Conservation (phyloP, 2,113 vertebrate genomes). For the Xenus cinereus region DNA sequence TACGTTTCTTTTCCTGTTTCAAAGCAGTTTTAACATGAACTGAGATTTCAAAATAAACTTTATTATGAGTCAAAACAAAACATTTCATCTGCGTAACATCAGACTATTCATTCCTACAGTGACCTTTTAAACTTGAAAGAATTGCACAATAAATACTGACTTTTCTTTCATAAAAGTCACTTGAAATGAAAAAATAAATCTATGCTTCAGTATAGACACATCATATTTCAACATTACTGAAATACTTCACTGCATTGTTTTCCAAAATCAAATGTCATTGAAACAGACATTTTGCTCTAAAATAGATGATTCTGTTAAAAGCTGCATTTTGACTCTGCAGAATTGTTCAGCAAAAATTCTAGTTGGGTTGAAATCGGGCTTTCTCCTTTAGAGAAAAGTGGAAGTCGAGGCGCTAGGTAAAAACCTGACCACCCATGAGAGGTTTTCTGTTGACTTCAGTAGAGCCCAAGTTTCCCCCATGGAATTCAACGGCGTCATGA, state of each 20-base stretch:
- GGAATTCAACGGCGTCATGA: slow-evolving; percentile 17
- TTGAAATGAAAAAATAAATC: neutral
- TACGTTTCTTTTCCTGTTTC: neutral
- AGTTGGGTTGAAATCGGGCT: neutral
- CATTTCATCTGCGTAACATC: neutral
- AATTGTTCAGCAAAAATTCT: neutral
- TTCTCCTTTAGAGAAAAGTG: neutral
- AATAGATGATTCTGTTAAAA: neutral
- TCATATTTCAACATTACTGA: neutral
- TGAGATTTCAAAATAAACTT: slow-evolving; percentile 19
- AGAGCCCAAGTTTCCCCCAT: slow-evolving; percentile 20
- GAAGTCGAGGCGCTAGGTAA: neutral
- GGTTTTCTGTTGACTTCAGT: slow-evolving; percentile 1
- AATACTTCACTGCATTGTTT: neutral
- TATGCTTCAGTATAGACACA: neutral
- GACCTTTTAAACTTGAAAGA: slow-evolving; percentile 41
- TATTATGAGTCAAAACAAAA: slow-evolving; percentile 43
- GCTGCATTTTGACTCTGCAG: neutral
- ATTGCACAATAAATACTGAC: slow-evolving; percentile 39
- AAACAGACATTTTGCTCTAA: neutral
- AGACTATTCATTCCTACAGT: neutral
- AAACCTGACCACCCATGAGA: slow-evolving; percentile 50
- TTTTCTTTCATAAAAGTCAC: slow-evolving; percentile 6
- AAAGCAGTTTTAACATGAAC: neutral
- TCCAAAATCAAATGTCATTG: neutral